Evolutionary conservation across 2,797 vertebrate genomes (phyloP), one percentile per base, ranked within the genome.

Genomic region (Malacoraja senta): DNA sequence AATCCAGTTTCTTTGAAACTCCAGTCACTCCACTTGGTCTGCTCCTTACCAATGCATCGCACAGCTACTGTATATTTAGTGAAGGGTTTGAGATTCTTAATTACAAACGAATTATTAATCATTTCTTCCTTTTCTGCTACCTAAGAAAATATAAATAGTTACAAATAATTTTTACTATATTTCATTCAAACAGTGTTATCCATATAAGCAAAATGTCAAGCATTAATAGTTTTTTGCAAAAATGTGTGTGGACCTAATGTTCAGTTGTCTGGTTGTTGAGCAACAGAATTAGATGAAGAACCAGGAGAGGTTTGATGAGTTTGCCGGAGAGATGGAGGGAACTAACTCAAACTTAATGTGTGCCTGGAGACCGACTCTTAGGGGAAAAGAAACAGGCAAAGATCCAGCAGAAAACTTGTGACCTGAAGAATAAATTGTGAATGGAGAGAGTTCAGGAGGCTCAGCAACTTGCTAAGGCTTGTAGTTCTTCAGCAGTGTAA

Each of bases 1-100:
- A 78, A 95, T 94, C 93, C 95, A 0, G 0, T 94, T 94, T 94
- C 74, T 61, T 93, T 94, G 83, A 15, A 92, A 86, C 96, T 96
- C 96, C 96, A 97, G 15, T 94, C 95, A 81, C 96, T 97, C 97
- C 97, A 97, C 68, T 95, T 94, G 15, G 0, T 0, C n/a, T 96
- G 97, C 1, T 1, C 0, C 0, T 0, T 0, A 63, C 94, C 77
- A 0, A 0, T 72, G 91, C 96, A 96, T 0, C 38, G 94, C 94
- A 97, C 0, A 0, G 94, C 93, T 72, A 96, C 9, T 0, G 93
- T 94, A 84, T 97, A 97, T 10, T 95, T 94, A 1, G 95, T 95
- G 93, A 94, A 96, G 77, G 58, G 35, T 63, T 38, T 71, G 79
- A 93, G 93, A 29, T 93, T 93, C 93, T 65, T 35, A 81, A 93